These are phyloP conservation scores for Cheumatopsyche charites DNA, from an alignment of 1,140 invertebrate genomes.

Conservation along the genomic window DNA sequence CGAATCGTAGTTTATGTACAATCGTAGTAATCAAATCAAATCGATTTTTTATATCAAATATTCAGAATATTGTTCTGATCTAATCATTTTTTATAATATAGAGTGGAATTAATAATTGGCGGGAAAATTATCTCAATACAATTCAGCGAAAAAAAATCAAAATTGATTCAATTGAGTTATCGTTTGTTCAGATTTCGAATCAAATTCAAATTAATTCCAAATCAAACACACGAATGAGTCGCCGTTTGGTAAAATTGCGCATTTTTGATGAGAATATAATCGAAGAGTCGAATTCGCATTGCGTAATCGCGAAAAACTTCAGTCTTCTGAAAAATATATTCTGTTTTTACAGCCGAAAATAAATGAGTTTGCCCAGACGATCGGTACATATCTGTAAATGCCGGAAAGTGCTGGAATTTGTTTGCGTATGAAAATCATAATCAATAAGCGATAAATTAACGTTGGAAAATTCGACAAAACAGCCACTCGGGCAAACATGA, in stretches of 20 bases:
- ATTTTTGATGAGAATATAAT: neutral
- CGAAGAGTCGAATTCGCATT: neutral
- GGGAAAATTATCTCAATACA: too few species aligned
- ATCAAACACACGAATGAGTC: too few species aligned
- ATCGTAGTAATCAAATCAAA: too few species aligned
- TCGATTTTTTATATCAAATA: too few species aligned
- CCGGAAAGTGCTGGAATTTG: constrained; percentile 45
- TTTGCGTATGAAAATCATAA: constrained; percentile 45
- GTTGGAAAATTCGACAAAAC: neutral
- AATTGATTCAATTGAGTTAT: too few species aligned
- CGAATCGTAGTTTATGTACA: too few species aligned
- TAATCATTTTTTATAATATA: too few species aligned
- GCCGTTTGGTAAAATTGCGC: neutral
- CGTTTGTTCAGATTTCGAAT: too few species aligned
- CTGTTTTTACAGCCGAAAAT: constrained; percentile 36
- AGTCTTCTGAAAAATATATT: neutral
- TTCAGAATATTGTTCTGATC: too few species aligned
- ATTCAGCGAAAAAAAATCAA: too few species aligned
- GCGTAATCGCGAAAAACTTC: constrained; percentile 13
- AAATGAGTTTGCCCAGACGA: constrained; percentile 42
- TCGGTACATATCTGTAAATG: constrained; percentile 33
- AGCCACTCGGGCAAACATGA: neutral
- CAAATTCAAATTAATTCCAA: too few species aligned
- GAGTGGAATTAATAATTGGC: too few species aligned
- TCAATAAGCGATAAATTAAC: constrained; percentile 26